These are phyloP conservation scores for Labia minor DNA, from an alignment of 2,888 invertebrate genomes.

Conservation along the genomic window DNA sequence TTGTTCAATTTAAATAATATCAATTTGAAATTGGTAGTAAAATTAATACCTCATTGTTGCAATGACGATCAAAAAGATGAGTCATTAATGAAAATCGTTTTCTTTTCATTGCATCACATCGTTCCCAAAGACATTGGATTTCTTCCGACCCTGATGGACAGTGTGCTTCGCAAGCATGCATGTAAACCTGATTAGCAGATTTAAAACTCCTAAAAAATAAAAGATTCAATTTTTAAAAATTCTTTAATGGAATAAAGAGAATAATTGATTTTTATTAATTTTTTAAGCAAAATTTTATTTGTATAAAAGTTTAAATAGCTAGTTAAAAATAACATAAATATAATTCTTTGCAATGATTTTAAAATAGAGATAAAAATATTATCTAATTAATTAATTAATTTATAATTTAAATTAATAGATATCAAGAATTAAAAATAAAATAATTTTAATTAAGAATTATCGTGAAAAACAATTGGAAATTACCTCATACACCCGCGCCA, in stretches of 20 bases:
- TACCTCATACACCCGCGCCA: conserved; percentile 78
- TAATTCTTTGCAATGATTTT: not conserved
- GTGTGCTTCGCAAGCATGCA: conserved; percentile 78
- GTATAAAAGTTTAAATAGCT: too few relatives aligned
- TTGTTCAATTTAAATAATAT: too few relatives aligned
- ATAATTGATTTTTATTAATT: not conserved
- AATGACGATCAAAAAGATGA: conserved; percentile 90
- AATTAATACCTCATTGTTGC: conserved; percentile 58
- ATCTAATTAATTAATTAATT: conserved; percentile 18
- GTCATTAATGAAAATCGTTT: conserved; percentile 92
- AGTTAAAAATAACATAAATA: not conserved
- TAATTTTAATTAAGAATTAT: not conserved
- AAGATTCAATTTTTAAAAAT: not conserved
- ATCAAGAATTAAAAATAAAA: not conserved
- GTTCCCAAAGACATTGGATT: conserved; percentile 80
- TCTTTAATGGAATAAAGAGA: conserved; percentile 9
- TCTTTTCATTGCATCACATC: conserved; percentile 79
- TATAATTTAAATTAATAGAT: conserved; percentile 40
- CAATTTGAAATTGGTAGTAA: conserved; percentile 16
- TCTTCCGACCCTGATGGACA: conserved; percentile 62
- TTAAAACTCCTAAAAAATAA: conserved; percentile 50
- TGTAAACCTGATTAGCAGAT: conserved; percentile 66
- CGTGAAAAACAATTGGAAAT: conserved; percentile 26
- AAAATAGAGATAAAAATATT: not conserved
- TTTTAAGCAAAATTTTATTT: too few relatives aligned